Evolutionary conservation across 2,888 invertebrate genomes (phyloP), one percentile per base, ranked within the genome.

Genomic region (Erebia ligea): DNA sequence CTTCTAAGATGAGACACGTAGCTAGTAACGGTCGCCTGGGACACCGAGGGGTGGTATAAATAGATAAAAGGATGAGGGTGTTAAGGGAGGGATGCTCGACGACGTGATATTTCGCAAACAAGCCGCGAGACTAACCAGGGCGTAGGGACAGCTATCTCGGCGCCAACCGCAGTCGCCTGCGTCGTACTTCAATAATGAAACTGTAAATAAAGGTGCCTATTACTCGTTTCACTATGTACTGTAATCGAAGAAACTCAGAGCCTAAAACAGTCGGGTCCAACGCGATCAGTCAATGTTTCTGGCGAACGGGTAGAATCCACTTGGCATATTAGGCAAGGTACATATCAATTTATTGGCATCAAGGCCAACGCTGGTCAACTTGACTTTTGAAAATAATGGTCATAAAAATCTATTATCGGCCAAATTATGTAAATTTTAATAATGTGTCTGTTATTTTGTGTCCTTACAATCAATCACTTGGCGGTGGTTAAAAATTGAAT

Each of bases 61-160:
- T 73, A 75, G 74, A 73, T 62, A 74, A 73, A 76, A 76, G 74
- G 75, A 61, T 25, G 62, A 21, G 48, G 62, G 63, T 67, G 68
- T 73, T 72, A 61, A 62, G 77, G 79, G 77, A 72, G 78, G 80
- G 76, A 80, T 80, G 76, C 80, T 79, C 77, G 75, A 79, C 82
- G 84, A 88, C 88, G 89, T 89, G 90, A 88, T 87, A 90, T 89
- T 89, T 88, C 86, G 85, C 87, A 89, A 90, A 90, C 87, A 89
- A 88, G 85, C 84, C 80, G 79, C 79, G 81, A 80, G 78, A 81
- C 81, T 79, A 80, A 17, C 10, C 52, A 15, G 52, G 82, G 81
- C 77, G 84, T 79, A 80, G 82, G 79, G 79, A 70, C 72, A 72
- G 83, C 84, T 85, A 86, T 81, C 81, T 80, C 83, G 84, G 84